A percentile compares a stretch with the other conserved stretches of the same genome.
phyloP scores from a whole-genome alignment of 2,113 vertebrate species.

The Lepisosteus osseus region DNA sequence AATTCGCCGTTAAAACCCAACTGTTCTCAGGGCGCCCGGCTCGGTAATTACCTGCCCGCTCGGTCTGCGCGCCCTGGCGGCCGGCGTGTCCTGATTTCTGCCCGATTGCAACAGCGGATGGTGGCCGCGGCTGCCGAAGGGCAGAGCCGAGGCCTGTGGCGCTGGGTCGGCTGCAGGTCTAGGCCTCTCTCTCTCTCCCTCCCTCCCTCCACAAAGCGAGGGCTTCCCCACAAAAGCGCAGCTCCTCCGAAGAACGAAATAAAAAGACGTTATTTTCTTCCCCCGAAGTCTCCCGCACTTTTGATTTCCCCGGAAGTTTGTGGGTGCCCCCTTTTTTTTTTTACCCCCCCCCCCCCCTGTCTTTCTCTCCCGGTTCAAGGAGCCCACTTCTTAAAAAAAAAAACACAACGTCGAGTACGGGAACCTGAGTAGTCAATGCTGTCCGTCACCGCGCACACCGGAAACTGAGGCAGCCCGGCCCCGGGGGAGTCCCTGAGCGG shows the following conservation, averaged over 20 bases:
- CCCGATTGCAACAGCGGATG: not conserved
- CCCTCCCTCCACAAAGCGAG: slow-evolving; percentile 9
- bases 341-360: too few species aligned
- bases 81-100: not conserved
- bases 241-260: not conserved
- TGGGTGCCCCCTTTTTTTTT: slow-evolving; percentile 4
- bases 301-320: slow-evolving; percentile 5
- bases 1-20: not conserved
- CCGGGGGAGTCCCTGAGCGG: not conserved
- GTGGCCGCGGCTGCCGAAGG: not conserved
- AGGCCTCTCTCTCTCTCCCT: slow-evolving; percentile 13
- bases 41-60: slow-evolving; percentile 5
- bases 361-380: slow-evolving; percentile 45
- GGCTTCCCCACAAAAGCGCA: slow-evolving; percentile 1
- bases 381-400: slow-evolving; percentile 25
- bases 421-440: slow-evolving; percentile 64
- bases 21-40: not conserved
- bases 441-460: slow-evolving; percentile 43
- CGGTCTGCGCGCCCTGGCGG: not conserved
- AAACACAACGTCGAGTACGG: slow-evolving; percentile 46
- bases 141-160: slow-evolving; percentile 19
- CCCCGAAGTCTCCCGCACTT: not conserved
- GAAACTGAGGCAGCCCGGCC: slow-evolving; percentile 30
- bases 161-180: not conserved
- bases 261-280: slow-evolving; percentile 10